These are phyloP conservation scores for Volucella inanis DNA, from an alignment of 2,888 invertebrate genomes.

Conservation along the genomic window DNA sequence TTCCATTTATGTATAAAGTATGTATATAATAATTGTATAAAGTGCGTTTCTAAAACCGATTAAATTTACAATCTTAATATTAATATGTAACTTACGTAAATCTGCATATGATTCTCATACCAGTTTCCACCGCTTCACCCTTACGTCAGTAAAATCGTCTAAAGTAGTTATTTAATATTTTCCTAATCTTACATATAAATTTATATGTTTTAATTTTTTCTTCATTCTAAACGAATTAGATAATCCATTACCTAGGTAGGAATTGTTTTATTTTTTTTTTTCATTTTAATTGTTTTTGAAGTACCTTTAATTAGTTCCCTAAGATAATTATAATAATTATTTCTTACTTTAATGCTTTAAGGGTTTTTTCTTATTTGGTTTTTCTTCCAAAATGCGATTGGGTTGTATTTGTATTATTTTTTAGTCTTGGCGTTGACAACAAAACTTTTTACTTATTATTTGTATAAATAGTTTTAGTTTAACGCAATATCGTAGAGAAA, in stretches of 20 bases:
- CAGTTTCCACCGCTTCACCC: slow-evolving; percentile 59
- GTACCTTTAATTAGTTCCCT: slow-evolving; percentile 62
- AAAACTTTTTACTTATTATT: slow-evolving; percentile 51
- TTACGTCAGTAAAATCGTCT: slow-evolving; percentile 69
- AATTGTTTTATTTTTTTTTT: slow-evolving; percentile 47
- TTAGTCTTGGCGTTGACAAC: slow-evolving; percentile 42
- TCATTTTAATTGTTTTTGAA: slow-evolving; percentile 21
- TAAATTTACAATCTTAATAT: slow-evolving; percentile 75
- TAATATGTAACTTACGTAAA: slow-evolving; percentile 59
- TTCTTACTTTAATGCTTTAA: slow-evolving; percentile 47
- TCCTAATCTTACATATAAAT: slow-evolving; percentile 64
- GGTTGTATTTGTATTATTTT: slow-evolving; percentile 43
- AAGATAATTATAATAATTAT: slow-evolving; percentile 55
- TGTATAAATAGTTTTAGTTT: slow-evolving; percentile 29
- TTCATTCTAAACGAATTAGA: slow-evolving; percentile 57
- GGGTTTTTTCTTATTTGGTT: slow-evolving; percentile 30
- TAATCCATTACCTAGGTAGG: slow-evolving; percentile 68
- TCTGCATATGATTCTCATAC: slow-evolving; percentile 59
- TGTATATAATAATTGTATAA: slow-evolving; percentile 78
- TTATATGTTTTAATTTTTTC: slow-evolving; percentile 40
- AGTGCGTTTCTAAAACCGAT: slow-evolving; percentile 78
- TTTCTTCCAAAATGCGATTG: slow-evolving; percentile 47
- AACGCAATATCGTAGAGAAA: slow-evolving; percentile 23
- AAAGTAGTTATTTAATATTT: slow-evolving; percentile 68
- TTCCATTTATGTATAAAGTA: slow-evolving; percentile 74